Base-by-base conservation (phyloP, 2,888 invertebrate genomes). In the Drosophila melanosoma region DNA sequence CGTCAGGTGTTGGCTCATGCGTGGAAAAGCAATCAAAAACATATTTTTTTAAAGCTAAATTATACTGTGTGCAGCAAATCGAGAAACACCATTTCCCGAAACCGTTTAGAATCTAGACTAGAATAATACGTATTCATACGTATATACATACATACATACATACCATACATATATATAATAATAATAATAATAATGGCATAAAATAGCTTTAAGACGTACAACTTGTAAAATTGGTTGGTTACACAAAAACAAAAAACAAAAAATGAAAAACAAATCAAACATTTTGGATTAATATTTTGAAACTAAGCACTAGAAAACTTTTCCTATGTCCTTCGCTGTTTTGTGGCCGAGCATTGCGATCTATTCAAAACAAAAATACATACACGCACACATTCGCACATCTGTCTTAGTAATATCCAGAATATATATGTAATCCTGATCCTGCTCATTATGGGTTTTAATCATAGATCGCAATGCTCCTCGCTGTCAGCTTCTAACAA, bases 1-100 rank as follows among this genome's bases (percentile, higher is more conserved):
- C 90, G 91, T 91, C 90, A 91, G 93, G 93, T 93, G 93, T 93
- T 93, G 93, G 93, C 82, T 87, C 72, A 87, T 77, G 81, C 79
- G 89, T 73, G 60, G 69, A 69, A 62, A 69, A 76, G 51, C 61
- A 62, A 66, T 63, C 29, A 52, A 56, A 54, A 57, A 15, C n/a
- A 57, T 57, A 57, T 49, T 32, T 57, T 57, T n/a, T 64, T 36
- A 32, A 64, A 72, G 56, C 59, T 42, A 58, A 71, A 67, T 58
- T 63, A 45, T 83, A 33, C 20, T 15, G 20, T 82, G 80, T 74
- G 60, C 51, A 38, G 29, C 26, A 77, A 61, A 58, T 32, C 32
- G 52, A 67, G 45, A 63, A 33, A 66, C 17, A 23, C 45, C 48
- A 57, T 49, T 53, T 26, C 56, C 63, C 45, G 45, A 57, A 65